Evolutionary conservation across 2,888 invertebrate species (phyloP), one percentile per base, ranked within the genome.

Genomic region (Tetheella fluctuosa): DNA sequence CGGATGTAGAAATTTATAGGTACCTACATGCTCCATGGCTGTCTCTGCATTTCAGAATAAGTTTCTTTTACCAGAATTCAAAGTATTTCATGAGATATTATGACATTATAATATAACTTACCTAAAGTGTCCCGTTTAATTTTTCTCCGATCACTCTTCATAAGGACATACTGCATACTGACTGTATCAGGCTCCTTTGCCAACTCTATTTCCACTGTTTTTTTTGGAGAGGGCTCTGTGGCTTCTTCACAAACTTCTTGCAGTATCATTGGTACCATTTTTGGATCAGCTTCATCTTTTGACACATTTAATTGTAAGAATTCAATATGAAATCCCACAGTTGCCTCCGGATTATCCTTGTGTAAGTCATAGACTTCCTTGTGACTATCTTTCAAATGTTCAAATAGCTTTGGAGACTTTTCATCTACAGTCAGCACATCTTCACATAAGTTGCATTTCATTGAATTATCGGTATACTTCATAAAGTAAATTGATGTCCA

Each of bases 261-360:
- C 2, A 91, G 66, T 25, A 86, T 80, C 1, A 90, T 77, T 0
- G 89, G 82, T 53, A 87, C 76, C 0, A 65, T 62, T 64, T 86
- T 86, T 0, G 69, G 63, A 10, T 83, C 84, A 2, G 64, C 77
- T 2, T 84, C 84, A 30, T 85, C 86, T 65, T 89, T 89, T 64
- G 87, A 64, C 59, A 84, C 79, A 68, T 87, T 88, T 20, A 90
- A 72, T 61, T 90, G 84, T 6, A 92, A 75, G 64, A 91, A 91
- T 65, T 91, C 91, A 34, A 93, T 91, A 54, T 86, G 89, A 64
- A 89, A 93, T 2, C 91, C 90, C 0, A 90, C 85, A 0, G 83
- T 80, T 7, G 85, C 81, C 23, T 90, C 87, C 0, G 86, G 81
- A 62, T 85, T 87, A n/a, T 85, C 85, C 64, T 89, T 91, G 54